phyloP scores from a whole-genome alignment of 2,113 vertebrate species.

The Scartelaos histophorus region DNA sequence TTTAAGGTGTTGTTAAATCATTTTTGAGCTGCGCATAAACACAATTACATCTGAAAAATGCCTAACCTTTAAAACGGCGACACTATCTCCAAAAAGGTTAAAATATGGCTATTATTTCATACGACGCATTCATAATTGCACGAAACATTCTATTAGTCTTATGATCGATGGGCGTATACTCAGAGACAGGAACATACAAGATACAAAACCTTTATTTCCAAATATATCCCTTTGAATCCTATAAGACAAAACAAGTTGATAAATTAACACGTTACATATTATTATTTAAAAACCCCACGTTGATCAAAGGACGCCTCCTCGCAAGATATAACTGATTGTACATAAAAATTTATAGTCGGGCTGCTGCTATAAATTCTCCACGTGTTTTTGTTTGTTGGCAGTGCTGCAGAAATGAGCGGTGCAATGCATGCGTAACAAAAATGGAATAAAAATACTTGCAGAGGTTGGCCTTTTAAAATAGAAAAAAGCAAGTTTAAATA shows the following conservation, averaged over 20 bases:
- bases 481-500: slow-evolving; percentile 30
- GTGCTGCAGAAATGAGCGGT: slow-evolving; percentile 25
- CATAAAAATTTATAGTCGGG: neutral
- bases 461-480: slow-evolving; percentile 1
- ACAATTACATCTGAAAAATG: neutral
- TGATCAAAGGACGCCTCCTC: slow-evolving; percentile 17
- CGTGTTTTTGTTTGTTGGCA: slow-evolving; percentile 21
- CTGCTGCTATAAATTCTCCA: neutral
- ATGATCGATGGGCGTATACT: neutral
- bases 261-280: slow-evolving; percentile 54
- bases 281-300: slow-evolving; percentile 28
- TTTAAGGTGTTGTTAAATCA: neutral
- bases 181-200: slow-evolving; percentile 24
- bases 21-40: neutral
- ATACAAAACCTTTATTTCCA: slow-evolving; percentile 72
- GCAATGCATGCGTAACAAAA: slow-evolving; percentile 24
- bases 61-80: neutral
- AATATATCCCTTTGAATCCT: slow-evolving; percentile 64
- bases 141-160: neutral
- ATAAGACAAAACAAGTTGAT: slow-evolving; percentile 46
- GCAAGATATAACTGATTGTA: slow-evolving; percentile 28
- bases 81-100: neutral
- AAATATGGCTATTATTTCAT: neutral
- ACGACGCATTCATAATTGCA: neutral
- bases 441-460: slow-evolving; percentile 3